Evolutionary conservation across 2,113 vertebrate genomes (phyloP).

Genomic region (Pipra filicauda): DNA sequence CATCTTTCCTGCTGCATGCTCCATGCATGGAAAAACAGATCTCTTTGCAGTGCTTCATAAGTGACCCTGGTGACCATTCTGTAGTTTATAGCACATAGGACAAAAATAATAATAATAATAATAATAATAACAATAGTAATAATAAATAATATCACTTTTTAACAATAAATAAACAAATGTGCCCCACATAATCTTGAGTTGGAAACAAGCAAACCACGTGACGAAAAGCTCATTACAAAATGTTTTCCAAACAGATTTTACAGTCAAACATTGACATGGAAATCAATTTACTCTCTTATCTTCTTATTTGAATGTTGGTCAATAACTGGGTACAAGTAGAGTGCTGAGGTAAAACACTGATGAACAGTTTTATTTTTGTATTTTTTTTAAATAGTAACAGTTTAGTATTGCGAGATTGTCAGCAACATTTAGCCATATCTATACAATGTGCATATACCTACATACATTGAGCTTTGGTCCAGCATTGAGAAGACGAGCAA

Average conservation of each 20-base stretch:
- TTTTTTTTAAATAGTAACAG: slow-evolving; percentile 79
- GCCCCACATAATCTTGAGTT: slow-evolving; percentile 77
- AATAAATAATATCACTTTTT: slow-evolving; percentile 67
- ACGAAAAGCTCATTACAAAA: slow-evolving; percentile 85
- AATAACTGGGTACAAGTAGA: slow-evolving; percentile 84
- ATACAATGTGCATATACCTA: slow-evolving; percentile 99
- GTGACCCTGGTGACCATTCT: slow-evolving; percentile 85
- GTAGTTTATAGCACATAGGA: slow-evolving; percentile 77
- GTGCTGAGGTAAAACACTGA: slow-evolving; percentile 92
- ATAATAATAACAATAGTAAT: slow-evolving; percentile 53
- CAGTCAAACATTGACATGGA: slow-evolving; percentile 78
- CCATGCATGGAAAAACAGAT: slow-evolving; percentile 72
- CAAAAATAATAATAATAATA: slow-evolving; percentile 63
- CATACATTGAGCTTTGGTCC: slow-evolving; percentile 98
- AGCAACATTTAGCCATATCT: slow-evolving; percentile 94
- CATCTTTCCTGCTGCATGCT: slow-evolving; percentile 67
- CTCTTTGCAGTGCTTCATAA: slow-evolving; percentile 70
- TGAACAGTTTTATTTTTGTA: slow-evolving; percentile 77
- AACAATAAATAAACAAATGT: slow-evolving; percentile 81
- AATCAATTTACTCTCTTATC: slow-evolving; percentile 74
- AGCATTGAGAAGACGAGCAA: slow-evolving; percentile 92
- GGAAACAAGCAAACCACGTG: slow-evolving; percentile 79
- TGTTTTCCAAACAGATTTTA: slow-evolving; percentile 80
- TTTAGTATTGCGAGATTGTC: slow-evolving; percentile 97
- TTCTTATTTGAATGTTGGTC: slow-evolving; percentile 72